Conservation (phyloP, 2,888 invertebrate genomes). For the Trissolcus brochymenae region DNA sequence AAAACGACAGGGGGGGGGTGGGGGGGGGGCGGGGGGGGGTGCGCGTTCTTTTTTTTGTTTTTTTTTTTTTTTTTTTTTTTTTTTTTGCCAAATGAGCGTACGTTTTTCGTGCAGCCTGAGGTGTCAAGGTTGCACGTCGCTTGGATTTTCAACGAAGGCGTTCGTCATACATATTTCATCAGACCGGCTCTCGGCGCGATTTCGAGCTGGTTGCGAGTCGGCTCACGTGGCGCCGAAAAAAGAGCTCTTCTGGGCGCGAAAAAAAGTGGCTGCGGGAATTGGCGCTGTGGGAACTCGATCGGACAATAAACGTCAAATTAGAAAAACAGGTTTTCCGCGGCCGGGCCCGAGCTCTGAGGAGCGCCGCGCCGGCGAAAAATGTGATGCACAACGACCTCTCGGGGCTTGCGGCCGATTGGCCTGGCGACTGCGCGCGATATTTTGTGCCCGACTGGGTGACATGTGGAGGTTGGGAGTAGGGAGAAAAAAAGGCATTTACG, state of each 20-base stretch:
- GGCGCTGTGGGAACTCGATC: slow-evolving; percentile 26
- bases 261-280: slow-evolving; percentile 24
- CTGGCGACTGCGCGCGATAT: slow-evolving; percentile 20
- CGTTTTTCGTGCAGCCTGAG: slow-evolving; percentile 19
- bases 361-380: slow-evolving; percentile 20
- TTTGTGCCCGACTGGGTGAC: slow-evolving; percentile 5
- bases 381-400: slow-evolving; percentile 9
- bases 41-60: no score
- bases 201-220: slow-evolving; percentile 8
- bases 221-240: slow-evolving; percentile 34
- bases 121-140: slow-evolving; percentile 22
- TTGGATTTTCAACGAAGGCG: slow-evolving; percentile 19
- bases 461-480: background rate
- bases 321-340: slow-evolving; percentile 41
- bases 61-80: slow-evolving; percentile 10
- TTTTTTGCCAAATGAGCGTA: background rate
- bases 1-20: no score
- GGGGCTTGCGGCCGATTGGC: slow-evolving; percentile 22
- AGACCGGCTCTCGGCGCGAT: slow-evolving; percentile 1
- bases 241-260: slow-evolving; percentile 15
- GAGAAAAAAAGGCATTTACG: slow-evolving; percentile 19
- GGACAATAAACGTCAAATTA: slow-evolving; percentile 50
- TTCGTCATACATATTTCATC: slow-evolving; percentile 45
- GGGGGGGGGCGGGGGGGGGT: no score
- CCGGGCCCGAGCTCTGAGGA: slow-evolving; percentile 3